Conservation (phyloP, 2,797 vertebrate species). For the Pipistrellus kuhlii region DNA sequence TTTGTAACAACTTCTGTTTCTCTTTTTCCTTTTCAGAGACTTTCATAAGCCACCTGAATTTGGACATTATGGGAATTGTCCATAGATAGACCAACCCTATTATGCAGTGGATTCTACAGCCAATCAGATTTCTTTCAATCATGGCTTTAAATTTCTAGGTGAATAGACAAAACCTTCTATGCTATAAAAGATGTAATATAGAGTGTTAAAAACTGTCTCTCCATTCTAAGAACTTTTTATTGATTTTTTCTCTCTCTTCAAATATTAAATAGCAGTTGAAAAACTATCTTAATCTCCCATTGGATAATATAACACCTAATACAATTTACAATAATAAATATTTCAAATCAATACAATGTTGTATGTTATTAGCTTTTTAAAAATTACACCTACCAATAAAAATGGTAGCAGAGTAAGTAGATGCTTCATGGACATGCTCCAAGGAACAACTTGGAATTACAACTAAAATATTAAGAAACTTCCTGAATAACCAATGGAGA, state of each 20-base stretch:
- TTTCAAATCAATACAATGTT: background rate
- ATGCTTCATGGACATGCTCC: too few species aligned
- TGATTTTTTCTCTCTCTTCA: background rate
- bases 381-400: background rate
- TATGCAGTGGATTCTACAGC: background rate
- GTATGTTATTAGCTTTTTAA: background rate
- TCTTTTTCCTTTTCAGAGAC: background rate
- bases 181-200: background rate
- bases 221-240: background rate
- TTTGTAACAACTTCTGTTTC: background rate
- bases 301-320: background rate
- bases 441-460: too few species aligned
- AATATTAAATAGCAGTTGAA: background rate
- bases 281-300: background rate
- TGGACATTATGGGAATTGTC: background rate
- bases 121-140: background rate
- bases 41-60: rapidly evolving
- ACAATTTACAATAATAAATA: background rate
- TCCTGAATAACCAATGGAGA: too few species aligned
- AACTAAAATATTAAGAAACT: too few species aligned
- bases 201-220: background rate
- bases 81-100: too few species aligned
- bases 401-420: too few species aligned
- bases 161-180: background rate
- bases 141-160: background rate